A percentile compares a stretch with the other conserved stretches of the same genome.
Conservation (phyloP, 1,140 invertebrate species). For the Tachypleus tridentatus region DNA sequence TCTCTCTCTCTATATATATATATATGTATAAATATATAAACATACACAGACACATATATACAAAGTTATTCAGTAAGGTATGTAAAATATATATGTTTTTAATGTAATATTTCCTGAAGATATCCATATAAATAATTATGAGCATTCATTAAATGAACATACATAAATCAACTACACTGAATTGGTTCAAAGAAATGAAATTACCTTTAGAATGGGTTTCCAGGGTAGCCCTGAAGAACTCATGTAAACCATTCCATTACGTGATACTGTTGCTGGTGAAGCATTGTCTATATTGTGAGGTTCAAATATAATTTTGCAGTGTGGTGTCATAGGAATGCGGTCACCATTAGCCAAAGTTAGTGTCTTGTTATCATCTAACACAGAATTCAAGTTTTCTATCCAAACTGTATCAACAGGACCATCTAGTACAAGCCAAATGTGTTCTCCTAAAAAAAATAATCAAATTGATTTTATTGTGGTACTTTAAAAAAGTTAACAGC, state of each 20-base stretch:
- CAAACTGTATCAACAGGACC: constrained; percentile 98
- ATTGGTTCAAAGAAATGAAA: no score
- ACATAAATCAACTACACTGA: constrained; percentile 1
- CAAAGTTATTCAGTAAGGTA: no score
- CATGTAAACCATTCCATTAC: constrained; percentile 97
- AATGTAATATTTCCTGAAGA: no score
- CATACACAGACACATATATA: no score
- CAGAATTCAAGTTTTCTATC: constrained; percentile 95
- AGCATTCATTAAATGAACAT: background rate
- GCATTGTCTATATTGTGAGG: constrained; percentile 85
- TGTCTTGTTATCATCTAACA: constrained; percentile 85
- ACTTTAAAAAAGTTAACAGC: no score
- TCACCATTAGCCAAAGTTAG: constrained; percentile 93
- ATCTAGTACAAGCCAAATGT: constrained; percentile 92
- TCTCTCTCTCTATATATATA: no score
- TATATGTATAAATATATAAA: no score
- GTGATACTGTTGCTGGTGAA: constrained; percentile 92
- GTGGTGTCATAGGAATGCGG: constrained; percentile 80
- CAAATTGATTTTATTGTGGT: no score
- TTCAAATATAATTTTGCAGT: constrained; percentile 94
- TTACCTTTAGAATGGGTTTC: constrained; percentile 61
- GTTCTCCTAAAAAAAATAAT: constrained; percentile 41
- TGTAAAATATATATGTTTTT: no score
- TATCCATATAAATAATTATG: no score
- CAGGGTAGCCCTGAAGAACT: constrained; percentile 87